Evolutionary conservation across 2,797 vertebrate species (phyloP), one percentile per base, ranked within the genome.

Genomic region (Orestias chungarensis): DNA sequence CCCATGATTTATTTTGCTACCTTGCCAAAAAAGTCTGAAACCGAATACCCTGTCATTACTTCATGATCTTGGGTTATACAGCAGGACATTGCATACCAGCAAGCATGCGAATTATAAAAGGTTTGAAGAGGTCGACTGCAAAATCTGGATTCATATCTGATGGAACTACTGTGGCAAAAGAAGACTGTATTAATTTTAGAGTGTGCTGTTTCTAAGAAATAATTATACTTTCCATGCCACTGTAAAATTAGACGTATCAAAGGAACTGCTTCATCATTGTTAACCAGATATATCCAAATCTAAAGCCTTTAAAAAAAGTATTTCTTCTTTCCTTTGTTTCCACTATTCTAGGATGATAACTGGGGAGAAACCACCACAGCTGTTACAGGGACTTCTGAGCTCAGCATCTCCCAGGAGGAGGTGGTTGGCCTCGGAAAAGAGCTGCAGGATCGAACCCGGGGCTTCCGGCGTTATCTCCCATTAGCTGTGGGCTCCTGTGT

Each of bases 281-380:
- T 23, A 46, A 11, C 25, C 11, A 17, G 46, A 20, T 40, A 20
- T 27, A 35, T 65, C 18, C 35, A 69, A 61, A 61, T 11, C 15
- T 9, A 27, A 5, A 55, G 33, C 38, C 10, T 31, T 50, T 47
- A 1, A 69, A 55, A n/a, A 25, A 20, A 33, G 43, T 2, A 11
- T 49, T 52, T 1, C 6, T 47, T 20, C 38, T 33, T 40, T 46
- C 47, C 29, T 67, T 52, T 29, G 25, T 66, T 18, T 38, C 43
- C 27, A 46, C 9, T 62, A 12, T 76, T 85, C 17, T 64, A 99
- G 97, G 98, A 99, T 91, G 98, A 99, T 85, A 97, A 98, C 93
- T 99, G 98, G 98, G 97, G 96, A 12, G 98, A 99, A 88, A 99
- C 97, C 82, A 99, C 98, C 0, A 99, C 98, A 0, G 98, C 97